Conservation (phyloP, 2,113 vertebrate genomes). For the Entelurus aequoreus region DNA sequence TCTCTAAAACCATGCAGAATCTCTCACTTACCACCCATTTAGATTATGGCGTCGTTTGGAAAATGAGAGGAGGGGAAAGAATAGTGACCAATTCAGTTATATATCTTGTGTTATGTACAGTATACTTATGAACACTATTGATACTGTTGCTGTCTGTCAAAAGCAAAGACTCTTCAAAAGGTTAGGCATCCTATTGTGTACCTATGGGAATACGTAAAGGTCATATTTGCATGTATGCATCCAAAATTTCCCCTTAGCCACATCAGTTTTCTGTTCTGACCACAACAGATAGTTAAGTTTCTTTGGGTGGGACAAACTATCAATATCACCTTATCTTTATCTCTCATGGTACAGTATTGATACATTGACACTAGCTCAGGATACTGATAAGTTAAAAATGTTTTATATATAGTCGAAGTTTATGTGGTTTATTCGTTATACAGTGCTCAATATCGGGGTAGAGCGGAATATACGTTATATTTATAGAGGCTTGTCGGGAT, state of each 20-base stretch:
- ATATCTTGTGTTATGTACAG: conserved; percentile 9
- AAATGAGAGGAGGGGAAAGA: conserved; percentile 78
- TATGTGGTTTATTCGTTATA: no score
- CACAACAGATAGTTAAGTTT: conserved; percentile 7
- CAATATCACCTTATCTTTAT: no score
- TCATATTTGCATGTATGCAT: conserved; percentile 47
- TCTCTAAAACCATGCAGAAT: conserved; percentile 91
- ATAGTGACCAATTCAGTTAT: conserved; percentile 83
- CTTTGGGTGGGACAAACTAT: no score
- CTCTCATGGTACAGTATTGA: no score
- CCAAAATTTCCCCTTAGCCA: conserved; percentile 11
- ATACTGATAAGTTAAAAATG: no score
- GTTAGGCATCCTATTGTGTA: conserved; percentile 33
- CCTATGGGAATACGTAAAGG: conserved; percentile 42
- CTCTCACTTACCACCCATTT: conserved; percentile 96
- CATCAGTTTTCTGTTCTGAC: conserved; percentile 11
- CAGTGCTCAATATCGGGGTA: no score
- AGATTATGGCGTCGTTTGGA: conserved; percentile 91
- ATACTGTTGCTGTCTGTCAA: conserved; percentile 13
- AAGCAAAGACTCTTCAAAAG: conserved; percentile 32
- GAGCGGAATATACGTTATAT: no score
- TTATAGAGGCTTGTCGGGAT: no score
- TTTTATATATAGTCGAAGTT: no score
- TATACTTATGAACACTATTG: conserved; percentile 8
- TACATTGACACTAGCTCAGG: no score